Evolutionary conservation across 2,888 invertebrate species (phyloP), one percentile per base, ranked within the genome.

Genomic region (Leptogaster cylindrica): DNA sequence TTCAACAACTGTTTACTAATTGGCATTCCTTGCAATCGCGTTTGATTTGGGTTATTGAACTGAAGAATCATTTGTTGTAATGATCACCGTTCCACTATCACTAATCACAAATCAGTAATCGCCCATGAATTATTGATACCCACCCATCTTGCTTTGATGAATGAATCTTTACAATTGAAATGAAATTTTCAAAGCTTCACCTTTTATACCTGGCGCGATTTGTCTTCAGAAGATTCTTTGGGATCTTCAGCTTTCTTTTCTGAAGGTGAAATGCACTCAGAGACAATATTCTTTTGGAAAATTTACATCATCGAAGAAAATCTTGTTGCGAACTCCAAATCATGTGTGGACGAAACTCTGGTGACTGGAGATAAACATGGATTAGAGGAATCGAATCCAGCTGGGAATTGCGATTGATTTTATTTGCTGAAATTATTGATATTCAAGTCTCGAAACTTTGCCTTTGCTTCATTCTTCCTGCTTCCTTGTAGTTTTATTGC

Each of bases 101-200:
- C 23, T n/a, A 10, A 23, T 46, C 46, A 46, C 46, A 16, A 46
- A 23, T 6, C 23, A 23, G 46, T 46, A 3, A 25, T 46, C 14
- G 16, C 2, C 46, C 46, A 6, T 5, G 2, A 18, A 20, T 16
- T 12, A n/a, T 1, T 25, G 27, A 14, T 52, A 52, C 52, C 33
- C 33, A 52, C 52, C 52, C 52, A 52, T 52, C 52, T 52, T 52
- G 52, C 33, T 33, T 33, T 16, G 52, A 31, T 31, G 52, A 52
- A 33, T 52, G 28, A 16, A 12, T 8, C 20, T n/a, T 16, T 2
- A 10, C 52, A 16, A 52, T 31, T 52, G 52, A 52, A 8, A 52
- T 33, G 10, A 28, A 28, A 52, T 50, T 52, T 33, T 31, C 18
- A 10, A 52, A 52, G 4, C 10, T 4, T 33, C 7, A 31, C 16